Percentiles rank a stretch among this genome's conserved stretches.
Evolutionary conservation across 2,113 vertebrate genomes (phyloP).

Genomic region (Crotophaga sulcirostris): DNA sequence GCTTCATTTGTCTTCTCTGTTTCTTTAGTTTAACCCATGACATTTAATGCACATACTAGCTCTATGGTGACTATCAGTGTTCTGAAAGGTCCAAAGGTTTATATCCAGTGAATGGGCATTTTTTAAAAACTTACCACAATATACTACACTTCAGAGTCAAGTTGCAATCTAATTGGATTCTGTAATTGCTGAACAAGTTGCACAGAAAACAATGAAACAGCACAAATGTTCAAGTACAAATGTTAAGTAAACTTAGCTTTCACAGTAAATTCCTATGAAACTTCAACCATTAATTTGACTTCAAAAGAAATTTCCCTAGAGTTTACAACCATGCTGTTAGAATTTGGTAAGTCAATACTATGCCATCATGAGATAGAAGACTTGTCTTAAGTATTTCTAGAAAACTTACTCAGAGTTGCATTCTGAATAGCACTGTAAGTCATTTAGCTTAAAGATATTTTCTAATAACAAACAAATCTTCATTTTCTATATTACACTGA

Average conservation of each 20-base stretch:
- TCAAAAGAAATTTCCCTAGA: background rate
- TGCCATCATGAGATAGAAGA: background rate
- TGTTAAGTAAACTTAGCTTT: background rate
- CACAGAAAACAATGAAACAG: background rate
- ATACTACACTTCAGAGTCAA: background rate
- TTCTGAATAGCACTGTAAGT: background rate
- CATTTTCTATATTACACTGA: background rate
- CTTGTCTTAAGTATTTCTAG: background rate
- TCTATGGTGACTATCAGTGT: constrained; percentile 9
- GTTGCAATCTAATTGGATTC: background rate
- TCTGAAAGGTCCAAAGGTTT: constrained; percentile 8
- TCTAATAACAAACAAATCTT: background rate
- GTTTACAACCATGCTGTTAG: background rate
- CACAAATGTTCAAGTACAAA: background rate
- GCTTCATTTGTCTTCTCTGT: constrained; percentile 78
- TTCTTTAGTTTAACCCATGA: constrained; percentile 72
- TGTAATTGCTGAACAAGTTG: background rate
- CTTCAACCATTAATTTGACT: background rate
- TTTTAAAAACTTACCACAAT: background rate
- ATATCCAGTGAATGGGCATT: background rate
- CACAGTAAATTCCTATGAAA: background rate
- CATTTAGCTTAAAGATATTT: background rate
- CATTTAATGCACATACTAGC: constrained; percentile 59
- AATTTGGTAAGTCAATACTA: background rate
- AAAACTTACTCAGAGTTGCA: background rate